Percentiles rank a stretch among this genome's conserved stretches.
Conservation (phyloP, 2,888 invertebrate species). For the Pemphredon lugubris region DNA sequence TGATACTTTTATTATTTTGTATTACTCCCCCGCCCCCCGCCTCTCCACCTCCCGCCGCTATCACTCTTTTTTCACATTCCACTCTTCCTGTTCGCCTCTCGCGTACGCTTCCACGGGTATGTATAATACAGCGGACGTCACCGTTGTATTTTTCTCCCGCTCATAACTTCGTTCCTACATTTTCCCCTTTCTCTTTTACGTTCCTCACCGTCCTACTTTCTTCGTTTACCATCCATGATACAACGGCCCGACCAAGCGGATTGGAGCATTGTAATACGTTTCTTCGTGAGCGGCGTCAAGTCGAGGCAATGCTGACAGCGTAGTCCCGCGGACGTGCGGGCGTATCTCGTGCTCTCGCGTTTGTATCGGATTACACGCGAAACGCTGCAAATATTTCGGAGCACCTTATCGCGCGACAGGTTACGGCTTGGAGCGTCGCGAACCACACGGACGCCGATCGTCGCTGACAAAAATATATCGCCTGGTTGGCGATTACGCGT, state of each 20-base stretch:
- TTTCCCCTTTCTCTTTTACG: constrained; percentile 32
- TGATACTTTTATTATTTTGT: constrained; percentile 8
- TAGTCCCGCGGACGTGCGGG: too few species aligned
- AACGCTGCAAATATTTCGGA: too few species aligned
- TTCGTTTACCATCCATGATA: constrained; percentile 47
- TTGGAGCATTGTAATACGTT: constrained; percentile 45
- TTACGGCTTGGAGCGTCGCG: too few species aligned
- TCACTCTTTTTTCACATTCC: not conserved
- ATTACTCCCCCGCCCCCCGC: not conserved
- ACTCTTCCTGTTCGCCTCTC: not conserved
- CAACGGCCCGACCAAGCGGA: constrained; percentile 29
- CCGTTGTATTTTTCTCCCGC: constrained; percentile 3
- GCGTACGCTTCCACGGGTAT: constrained; percentile 3
- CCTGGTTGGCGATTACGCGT: too few species aligned
- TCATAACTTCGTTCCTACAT: not conserved
- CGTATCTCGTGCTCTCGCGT: too few species aligned
- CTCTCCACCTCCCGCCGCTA: not conserved
- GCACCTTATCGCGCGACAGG: too few species aligned
- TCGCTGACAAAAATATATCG: too few species aligned
- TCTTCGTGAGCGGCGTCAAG: constrained; percentile 21
- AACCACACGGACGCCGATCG: too few species aligned
- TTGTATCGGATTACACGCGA: too few species aligned
- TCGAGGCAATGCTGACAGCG: constrained; percentile 6
- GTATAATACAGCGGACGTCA: constrained; percentile 17
- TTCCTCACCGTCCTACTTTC: constrained; percentile 50